Percentiles rank a stretch among this genome's conserved stretches.
These are phyloP conservation scores for Chelon auratus DNA, from an alignment of 2,797 vertebrate species.

Conservation along the genomic window DNA sequence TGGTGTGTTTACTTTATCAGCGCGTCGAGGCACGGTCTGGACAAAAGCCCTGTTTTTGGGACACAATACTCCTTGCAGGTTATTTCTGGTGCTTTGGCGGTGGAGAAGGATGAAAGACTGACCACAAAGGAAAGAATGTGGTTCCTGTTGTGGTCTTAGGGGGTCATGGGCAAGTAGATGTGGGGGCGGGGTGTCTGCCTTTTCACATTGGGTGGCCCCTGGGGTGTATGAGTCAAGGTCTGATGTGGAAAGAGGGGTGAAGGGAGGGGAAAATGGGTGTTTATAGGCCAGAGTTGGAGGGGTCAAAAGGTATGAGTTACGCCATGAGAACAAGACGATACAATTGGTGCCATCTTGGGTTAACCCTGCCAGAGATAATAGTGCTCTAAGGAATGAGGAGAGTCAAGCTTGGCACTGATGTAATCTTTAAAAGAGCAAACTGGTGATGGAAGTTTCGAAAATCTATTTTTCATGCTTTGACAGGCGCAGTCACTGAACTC, in stretches of 20 bases:
- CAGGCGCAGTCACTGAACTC: conserved; percentile 25
- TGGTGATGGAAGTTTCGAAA: not conserved
- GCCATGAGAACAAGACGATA: conserved; percentile 39
- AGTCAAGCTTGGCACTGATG: conserved; percentile 15
- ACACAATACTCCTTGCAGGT: conserved; percentile 69
- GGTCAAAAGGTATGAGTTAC: conserved; percentile 61
- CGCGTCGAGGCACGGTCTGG: conserved; percentile 13
- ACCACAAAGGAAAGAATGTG: conserved; percentile 82
- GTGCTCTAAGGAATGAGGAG: conserved; percentile 33
- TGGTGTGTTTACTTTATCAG: conserved; percentile 57
- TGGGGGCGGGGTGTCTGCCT: conserved; percentile 76
- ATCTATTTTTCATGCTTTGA: conserved; percentile 22
- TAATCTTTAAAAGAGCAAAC: conserved; percentile 11
- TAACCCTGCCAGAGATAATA: conserved; percentile 35
- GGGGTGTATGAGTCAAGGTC: conserved; percentile 75
- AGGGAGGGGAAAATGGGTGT: conserved; percentile 48
- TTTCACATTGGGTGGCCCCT: conserved; percentile 77
- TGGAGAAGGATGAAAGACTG: conserved; percentile 74
- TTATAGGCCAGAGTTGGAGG: conserved; percentile 56
- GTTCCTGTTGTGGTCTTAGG: conserved; percentile 81
- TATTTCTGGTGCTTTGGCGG: conserved; percentile 69
- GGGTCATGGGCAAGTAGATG: conserved; percentile 72
- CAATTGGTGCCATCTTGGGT: conserved; percentile 51
- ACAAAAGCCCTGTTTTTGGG: conserved; percentile 61
- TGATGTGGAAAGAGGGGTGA: conserved; percentile 58